A percentile compares a stretch with the other conserved stretches of the same genome.
Conservation (phyloP, 2,113 vertebrate genomes). For the Panthera uncia region DNA sequence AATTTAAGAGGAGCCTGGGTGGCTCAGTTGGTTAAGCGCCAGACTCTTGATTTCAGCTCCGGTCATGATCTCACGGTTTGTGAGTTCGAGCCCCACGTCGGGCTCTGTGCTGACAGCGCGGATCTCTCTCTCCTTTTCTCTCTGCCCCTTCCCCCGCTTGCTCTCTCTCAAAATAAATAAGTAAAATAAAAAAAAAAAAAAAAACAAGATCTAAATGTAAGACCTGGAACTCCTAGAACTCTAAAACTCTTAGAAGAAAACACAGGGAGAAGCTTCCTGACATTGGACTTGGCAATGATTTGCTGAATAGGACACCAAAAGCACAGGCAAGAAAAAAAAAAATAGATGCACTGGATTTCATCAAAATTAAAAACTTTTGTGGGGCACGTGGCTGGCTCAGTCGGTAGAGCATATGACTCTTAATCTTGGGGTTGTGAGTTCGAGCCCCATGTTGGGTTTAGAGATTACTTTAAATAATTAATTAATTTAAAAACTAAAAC, state of each 20-base stretch:
- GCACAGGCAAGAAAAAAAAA: not conserved
- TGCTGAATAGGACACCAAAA: not conserved
- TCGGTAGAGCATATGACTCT: not conserved
- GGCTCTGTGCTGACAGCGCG: too few species aligned
- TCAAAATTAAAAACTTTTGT: not conserved
- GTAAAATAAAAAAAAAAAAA: too few species aligned
- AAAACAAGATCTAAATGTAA: too few species aligned
- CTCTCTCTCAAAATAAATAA: too few species aligned
- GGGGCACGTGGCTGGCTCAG: not conserved
- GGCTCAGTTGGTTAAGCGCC: too few species aligned
- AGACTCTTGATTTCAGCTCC: too few species aligned
- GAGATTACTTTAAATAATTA: not conserved
- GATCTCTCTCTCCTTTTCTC: too few species aligned
- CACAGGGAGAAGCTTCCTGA: not conserved
- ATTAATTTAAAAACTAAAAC: too few species aligned
- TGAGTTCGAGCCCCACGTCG: too few species aligned
- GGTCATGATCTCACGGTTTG: too few species aligned
- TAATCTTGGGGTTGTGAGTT: not conserved
- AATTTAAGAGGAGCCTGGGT: not conserved
- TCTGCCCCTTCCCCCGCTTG: too few species aligned
- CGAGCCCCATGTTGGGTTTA: not conserved
- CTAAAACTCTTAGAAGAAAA: not conserved
- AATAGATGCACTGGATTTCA: not conserved
- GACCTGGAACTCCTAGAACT: not conserved
- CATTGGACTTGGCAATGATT: not conserved